These are phyloP conservation scores for Philantomba maxwellii DNA, from an alignment of 2,113 vertebrate species.

Conservation along the genomic window DNA sequence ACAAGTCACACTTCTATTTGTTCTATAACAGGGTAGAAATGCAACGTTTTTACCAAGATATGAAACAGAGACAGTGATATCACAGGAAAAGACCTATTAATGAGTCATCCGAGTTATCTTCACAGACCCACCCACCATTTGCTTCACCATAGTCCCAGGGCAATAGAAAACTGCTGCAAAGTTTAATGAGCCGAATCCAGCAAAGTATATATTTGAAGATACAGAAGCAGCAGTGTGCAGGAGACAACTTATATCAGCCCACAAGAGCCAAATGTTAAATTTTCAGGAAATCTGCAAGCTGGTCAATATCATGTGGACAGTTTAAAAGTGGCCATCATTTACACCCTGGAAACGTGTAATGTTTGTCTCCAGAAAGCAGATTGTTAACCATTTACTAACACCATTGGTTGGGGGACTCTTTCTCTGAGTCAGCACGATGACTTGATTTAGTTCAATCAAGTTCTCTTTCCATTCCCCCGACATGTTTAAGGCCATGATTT, in stretches of 20 bases:
- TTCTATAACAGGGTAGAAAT: not conserved
- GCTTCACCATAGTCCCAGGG: not conserved
- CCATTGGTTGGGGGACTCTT: not conserved
- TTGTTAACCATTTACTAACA: not conserved
- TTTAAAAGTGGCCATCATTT: not conserved
- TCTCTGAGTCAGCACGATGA: not conserved
- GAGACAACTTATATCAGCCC: not conserved
- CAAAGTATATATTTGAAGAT: not conserved
- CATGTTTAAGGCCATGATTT: not conserved
- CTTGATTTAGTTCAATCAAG: not conserved
- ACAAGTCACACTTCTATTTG: not conserved
- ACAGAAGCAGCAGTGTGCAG: not conserved
- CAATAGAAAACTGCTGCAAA: not conserved
- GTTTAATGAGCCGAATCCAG: not conserved
- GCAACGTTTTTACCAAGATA: not conserved
- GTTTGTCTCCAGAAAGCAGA: not conserved
- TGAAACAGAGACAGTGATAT: not conserved
- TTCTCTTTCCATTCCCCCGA: not conserved
- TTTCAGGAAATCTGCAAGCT: conserved; percentile 19
- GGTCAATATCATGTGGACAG: not conserved
- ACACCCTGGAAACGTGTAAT: not conserved
- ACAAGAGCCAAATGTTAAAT: not conserved
- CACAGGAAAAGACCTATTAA: not conserved
- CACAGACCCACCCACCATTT: not conserved
- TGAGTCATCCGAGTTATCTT: not conserved